Evolutionary conservation across 2,797 vertebrate species (phyloP).

Genomic region (Phyllotis vaccarum): DNA sequence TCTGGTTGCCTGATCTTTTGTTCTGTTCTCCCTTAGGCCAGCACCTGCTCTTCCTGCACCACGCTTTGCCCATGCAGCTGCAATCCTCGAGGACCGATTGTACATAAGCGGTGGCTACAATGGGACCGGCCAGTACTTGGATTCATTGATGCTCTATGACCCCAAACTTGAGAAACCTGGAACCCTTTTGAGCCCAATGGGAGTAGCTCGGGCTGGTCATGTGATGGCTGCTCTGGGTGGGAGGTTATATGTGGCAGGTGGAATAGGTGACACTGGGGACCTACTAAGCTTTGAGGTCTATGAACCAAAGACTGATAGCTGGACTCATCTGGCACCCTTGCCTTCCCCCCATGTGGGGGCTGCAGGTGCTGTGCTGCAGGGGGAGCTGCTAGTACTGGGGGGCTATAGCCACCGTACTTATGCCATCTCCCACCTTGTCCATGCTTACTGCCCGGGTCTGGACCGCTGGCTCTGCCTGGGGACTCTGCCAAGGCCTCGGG

Average conservation of each 20-base stretch:
- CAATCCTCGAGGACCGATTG: conserved; percentile 87
- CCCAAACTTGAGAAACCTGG: conserved; percentile 80
- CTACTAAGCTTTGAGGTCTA: conserved; percentile 89
- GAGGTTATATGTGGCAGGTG: conserved; percentile 89
- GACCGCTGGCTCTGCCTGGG: conserved; percentile 90
- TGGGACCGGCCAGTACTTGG: conserved; percentile 77
- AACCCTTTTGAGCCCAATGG: conserved; percentile 86
- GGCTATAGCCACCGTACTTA: conserved; percentile 91
- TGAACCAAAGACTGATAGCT: conserved; percentile 83
- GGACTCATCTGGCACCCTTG: conserved; percentile 86
- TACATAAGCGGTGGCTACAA: conserved; percentile 89
- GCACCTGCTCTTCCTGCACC: conserved; percentile 86
- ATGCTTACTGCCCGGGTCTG: conserved; percentile 87
- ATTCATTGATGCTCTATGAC: conserved; percentile 87
- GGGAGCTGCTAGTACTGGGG: conserved; percentile 89
- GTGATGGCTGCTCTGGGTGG: conserved; percentile 87
- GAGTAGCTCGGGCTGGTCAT: conserved; percentile 87
- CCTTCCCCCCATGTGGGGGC: conserved; percentile 89
- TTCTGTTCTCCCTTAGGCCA: conserved; percentile 74
- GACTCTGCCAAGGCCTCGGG: conserved; percentile 88
- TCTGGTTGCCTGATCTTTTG: not conserved
- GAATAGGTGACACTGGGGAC: conserved; percentile 87
- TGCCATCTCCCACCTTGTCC: conserved; percentile 88
- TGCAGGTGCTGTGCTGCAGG: conserved; percentile 86
- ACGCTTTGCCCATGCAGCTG: conserved; percentile 88